These are phyloP conservation scores for Mugil cephalus DNA, from an alignment of 2,113 vertebrate genomes.

Conservation along the genomic window DNA sequence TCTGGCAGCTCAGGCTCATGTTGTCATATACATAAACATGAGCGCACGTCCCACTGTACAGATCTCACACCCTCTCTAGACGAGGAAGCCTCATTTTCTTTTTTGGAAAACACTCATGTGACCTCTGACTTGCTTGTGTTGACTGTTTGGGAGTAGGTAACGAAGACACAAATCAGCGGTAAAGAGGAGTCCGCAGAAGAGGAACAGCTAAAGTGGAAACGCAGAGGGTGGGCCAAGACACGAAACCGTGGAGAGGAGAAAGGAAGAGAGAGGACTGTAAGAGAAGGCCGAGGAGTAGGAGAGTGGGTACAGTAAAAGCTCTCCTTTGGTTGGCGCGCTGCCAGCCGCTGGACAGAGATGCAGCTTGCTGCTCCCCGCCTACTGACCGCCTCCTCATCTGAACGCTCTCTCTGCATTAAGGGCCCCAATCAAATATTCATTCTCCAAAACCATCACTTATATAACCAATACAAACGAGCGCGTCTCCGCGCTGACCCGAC, in stretches of 20 bases:
- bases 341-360: constrained; percentile 77
- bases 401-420: constrained; percentile 82
- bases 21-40: constrained; percentile 50
- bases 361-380: constrained; percentile 75
- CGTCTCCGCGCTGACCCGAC: constrained; percentile 61
- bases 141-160: constrained; percentile 24
- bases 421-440: constrained; percentile 84
- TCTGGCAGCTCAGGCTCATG: constrained; percentile 43
- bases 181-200: constrained; percentile 20
- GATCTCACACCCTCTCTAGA: constrained; percentile 18
- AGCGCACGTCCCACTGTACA: constrained; percentile 34
- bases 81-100: neutral
- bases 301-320: constrained; percentile 76
- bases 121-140: constrained; percentile 24
- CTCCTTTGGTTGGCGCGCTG: constrained; percentile 66
- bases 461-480: constrained; percentile 77
- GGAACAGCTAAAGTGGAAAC: constrained; percentile 29
- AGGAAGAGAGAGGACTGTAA: constrained; percentile 7
- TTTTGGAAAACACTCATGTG: constrained; percentile 37
- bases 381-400: constrained; percentile 82
- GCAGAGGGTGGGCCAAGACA: constrained; percentile 30
- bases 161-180: constrained; percentile 44
- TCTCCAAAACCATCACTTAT: constrained; percentile 82
- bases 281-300: constrained; percentile 56
- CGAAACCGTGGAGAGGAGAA: constrained; percentile 17